Conservation (phyloP, 92 coral and sea anemone genomes). For the Zoanthus solanderi region DNA sequence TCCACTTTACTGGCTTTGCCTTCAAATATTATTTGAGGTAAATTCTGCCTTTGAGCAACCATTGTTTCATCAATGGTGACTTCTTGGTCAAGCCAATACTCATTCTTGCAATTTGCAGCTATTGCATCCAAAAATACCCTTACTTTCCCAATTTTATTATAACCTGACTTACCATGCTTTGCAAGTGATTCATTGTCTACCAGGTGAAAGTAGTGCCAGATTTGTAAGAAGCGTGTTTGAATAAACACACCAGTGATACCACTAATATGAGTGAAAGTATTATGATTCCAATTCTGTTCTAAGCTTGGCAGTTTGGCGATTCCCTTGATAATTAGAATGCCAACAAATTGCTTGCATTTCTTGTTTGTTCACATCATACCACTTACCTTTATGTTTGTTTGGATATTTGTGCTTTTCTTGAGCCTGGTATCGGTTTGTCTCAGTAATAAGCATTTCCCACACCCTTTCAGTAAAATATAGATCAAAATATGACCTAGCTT, state of each 20-base stretch:
- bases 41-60: slow-evolving; percentile 63
- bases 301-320: slow-evolving; percentile 20
- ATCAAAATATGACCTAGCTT: slow-evolving; percentile 28
- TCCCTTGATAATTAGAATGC: slow-evolving; percentile 20
- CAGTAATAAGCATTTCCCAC: slow-evolving; percentile 27
- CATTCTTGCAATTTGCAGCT: not conserved
- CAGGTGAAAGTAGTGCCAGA: slow-evolving; percentile 22
- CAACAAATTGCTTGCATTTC: slow-evolving; percentile 24
- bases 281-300: not conserved
- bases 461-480: slow-evolving; percentile 18
- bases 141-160: slow-evolving; percentile 21
- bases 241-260: slow-evolving; percentile 16
- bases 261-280: slow-evolving; percentile 14
- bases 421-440: slow-evolving; percentile 20
- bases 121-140: not conserved
- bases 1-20: slow-evolving; percentile 63
- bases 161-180: slow-evolving; percentile 9
- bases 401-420: slow-evolving; percentile 15
- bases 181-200: not conserved
- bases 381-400: slow-evolving; percentile 23
- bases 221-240: slow-evolving; percentile 23
- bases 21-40: slow-evolving; percentile 63
- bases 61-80: slow-evolving; percentile 63
- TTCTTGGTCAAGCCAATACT: slow-evolving; percentile 41
- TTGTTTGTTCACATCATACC: slow-evolving; percentile 25